These are phyloP conservation scores for Drosophila eugracilis DNA, from an alignment of 1,140 invertebrate genomes.

Conservation along the genomic window DNA sequence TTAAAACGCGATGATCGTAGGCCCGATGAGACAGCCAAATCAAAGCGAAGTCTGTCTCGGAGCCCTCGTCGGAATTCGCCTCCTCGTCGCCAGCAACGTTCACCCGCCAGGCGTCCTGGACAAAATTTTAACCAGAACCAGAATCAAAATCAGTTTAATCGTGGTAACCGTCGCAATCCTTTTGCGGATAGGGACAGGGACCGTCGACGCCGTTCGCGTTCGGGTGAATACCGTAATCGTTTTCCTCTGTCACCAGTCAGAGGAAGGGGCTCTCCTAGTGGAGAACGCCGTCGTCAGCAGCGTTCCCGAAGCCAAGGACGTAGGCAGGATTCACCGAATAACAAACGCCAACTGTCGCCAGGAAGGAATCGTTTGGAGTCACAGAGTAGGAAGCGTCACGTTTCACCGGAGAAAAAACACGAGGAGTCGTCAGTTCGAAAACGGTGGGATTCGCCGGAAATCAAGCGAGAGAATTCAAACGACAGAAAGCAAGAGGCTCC, in stretches of 20 bases:
- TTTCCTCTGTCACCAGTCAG: slow-evolving; percentile 72
- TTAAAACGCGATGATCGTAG: slow-evolving; percentile 36
- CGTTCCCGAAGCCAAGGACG: slow-evolving; percentile 64
- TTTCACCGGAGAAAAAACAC: slow-evolving; percentile 16
- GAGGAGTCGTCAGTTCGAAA: slow-evolving; percentile 11
- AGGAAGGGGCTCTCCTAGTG: slow-evolving; percentile 46
- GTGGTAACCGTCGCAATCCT: slow-evolving; percentile 64
- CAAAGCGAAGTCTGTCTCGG: slow-evolving; percentile 50
- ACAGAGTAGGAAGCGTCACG: slow-evolving; percentile 11
- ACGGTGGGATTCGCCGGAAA: background rate
- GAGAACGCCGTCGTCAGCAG: slow-evolving; percentile 54
- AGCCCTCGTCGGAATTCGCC: slow-evolving; percentile 60
- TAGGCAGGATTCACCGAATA: slow-evolving; percentile 48
- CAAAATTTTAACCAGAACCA: slow-evolving; percentile 21
- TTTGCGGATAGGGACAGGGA: slow-evolving; percentile 73
- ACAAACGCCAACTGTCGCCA: slow-evolving; percentile 25
- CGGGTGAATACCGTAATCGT: slow-evolving; percentile 73
- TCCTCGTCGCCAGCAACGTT: slow-evolving; percentile 52
- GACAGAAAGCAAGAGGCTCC: slow-evolving; percentile 9
- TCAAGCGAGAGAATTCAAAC: slow-evolving; percentile 4
- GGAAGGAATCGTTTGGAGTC: slow-evolving; percentile 29
- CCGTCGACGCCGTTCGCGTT: slow-evolving; percentile 70
- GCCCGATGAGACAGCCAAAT: slow-evolving; percentile 33
- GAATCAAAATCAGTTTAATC: slow-evolving; percentile 44
- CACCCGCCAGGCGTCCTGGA: slow-evolving; percentile 40